These are phyloP conservation scores for Discoglossus pictus DNA, from an alignment of 2,797 vertebrate species.

Conservation along the genomic window DNA sequence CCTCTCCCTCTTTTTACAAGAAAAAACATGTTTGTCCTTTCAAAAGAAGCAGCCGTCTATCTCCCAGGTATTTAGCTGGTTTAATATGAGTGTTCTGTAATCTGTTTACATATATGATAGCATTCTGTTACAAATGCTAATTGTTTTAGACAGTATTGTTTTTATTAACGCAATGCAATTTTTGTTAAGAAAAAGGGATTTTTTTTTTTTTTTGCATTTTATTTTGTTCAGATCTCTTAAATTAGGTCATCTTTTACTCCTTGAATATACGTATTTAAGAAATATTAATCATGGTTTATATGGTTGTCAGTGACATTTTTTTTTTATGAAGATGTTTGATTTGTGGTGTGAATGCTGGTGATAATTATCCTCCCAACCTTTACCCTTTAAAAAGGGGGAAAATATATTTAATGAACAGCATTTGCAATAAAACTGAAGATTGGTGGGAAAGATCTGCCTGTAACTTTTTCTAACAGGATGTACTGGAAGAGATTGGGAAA, in stretches of 20 bases:
- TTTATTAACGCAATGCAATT: constrained; percentile 32
- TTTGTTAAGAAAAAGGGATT: constrained; percentile 23
- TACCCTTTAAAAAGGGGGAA: background rate
- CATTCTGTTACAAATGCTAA: constrained; percentile 61
- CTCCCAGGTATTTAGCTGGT: constrained; percentile 54
- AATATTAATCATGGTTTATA: constrained; percentile 35
- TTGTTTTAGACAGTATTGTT: constrained; percentile 68
- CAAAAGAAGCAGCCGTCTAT: background rate
- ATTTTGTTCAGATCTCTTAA: constrained; percentile 2
- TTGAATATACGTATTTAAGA: constrained; percentile 35
- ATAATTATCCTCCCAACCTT: constrained; percentile 13
- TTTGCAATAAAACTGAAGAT: constrained; percentile 26
- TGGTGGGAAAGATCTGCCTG: constrained; percentile 16
- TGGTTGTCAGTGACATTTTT: constrained; percentile 41
- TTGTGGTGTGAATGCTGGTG: constrained; percentile 28
- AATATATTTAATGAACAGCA: background rate
- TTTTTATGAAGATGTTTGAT: constrained; percentile 22
- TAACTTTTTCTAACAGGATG: background rate
- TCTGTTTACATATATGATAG: constrained; percentile 73
- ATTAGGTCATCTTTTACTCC: constrained; percentile 33
- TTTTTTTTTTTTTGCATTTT: constrained; percentile 32
- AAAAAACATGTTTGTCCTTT: too few species aligned
- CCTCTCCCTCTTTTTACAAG: background rate
- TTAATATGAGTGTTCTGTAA: constrained; percentile 61
- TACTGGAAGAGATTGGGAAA: constrained; percentile 4